These are phyloP conservation scores for Centruroides sculpturatus DNA, from an alignment of 1,140 invertebrate species.

Conservation along the genomic window DNA sequence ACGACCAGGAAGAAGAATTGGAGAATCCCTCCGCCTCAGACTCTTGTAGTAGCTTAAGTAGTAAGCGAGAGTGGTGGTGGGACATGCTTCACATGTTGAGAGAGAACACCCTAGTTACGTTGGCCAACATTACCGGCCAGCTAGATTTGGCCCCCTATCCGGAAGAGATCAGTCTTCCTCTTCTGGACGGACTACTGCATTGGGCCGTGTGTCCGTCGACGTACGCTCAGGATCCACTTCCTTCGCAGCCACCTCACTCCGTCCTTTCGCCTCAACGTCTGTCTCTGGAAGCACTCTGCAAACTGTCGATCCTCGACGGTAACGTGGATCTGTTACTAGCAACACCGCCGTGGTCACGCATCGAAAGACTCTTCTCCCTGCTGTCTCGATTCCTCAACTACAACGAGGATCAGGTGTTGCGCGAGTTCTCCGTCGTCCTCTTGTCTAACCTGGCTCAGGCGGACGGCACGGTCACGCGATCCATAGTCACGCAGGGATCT, in stretches of 20 bases:
- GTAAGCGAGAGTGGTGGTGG: slow-evolving; percentile 69
- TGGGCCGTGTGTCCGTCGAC: slow-evolving; percentile 92
- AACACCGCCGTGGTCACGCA: slow-evolving; percentile 84
- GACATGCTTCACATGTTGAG: slow-evolving; percentile 77
- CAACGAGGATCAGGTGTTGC: slow-evolving; percentile 74
- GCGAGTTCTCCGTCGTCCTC: slow-evolving; percentile 88
- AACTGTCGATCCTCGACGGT: slow-evolving; percentile 87
- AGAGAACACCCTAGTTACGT: slow-evolving; percentile 83
- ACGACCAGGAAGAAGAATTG: slow-evolving; percentile 35
- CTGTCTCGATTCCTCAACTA: slow-evolving; percentile 73
- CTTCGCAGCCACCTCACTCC: slow-evolving; percentile 43
- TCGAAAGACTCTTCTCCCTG: slow-evolving; percentile 76
- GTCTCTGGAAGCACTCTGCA: slow-evolving; percentile 89
- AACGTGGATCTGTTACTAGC: slow-evolving; percentile 96
- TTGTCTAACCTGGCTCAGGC: slow-evolving; percentile 82
- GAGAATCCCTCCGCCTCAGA: not conserved
- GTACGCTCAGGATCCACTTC: slow-evolving; percentile 84
- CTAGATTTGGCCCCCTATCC: slow-evolving; percentile 69
- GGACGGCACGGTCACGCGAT: slow-evolving; percentile 75
- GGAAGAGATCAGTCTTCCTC: slow-evolving; percentile 78
- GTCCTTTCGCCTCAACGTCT: slow-evolving; percentile 70
- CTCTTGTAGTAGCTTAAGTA: slow-evolving; percentile 13
- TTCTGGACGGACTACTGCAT: slow-evolving; percentile 87
- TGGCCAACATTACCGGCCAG: slow-evolving; percentile 84
- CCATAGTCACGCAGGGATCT: slow-evolving; percentile 57